Base-by-base conservation (phyloP, 2,113 vertebrate genomes). In the Colinus virginianus region DNA sequence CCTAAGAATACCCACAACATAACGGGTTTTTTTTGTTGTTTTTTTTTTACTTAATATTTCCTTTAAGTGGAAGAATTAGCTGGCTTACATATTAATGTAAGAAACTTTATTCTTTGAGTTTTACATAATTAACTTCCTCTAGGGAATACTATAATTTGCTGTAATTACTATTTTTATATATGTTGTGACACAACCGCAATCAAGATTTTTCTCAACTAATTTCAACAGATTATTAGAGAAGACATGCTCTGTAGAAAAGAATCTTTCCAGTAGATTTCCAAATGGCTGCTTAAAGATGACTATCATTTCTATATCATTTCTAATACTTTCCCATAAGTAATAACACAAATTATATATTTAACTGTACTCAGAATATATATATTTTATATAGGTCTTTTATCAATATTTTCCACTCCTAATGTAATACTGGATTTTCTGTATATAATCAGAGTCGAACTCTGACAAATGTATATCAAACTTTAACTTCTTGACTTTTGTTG, bases 201-300 rank as follows among this genome's bases (percentile, higher is more conserved):
- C 78, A 94, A 83, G 25, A 38, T 66, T 96, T 87, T 95, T 77
- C 28, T 85, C 56, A 79, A 78, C 13, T 90, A 83, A 11, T 21
- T 87, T 46, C 79, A 56, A 62, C 67, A 93, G 55, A 36, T 93
- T 78, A 90, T 88, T n/a, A 67, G 40, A 78, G 28, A 58, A 96
- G 46, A 53, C 46, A 19, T 79, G 22, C 30, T 91, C 56, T 88
- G 55, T 28, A 89, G 48, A 90, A 91, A 90, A 83, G 20, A 94
- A 93, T 88, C 8, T 53, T 87, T 96, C 92, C 63, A 81, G 51
- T 34, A 67, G n/a, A 20, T 92, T 89, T 94, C 59, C 48, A 94
- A 78, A 69, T 21, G 30, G 23, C 48, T 91, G 91, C 45, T 76
- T 42, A 55, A 74, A 94, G 64, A 69, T 62, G 56, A 18, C 30